Evolutionary conservation across 2,797 vertebrate genomes (phyloP).

Genomic region (Sebastes diaconus): DNA sequence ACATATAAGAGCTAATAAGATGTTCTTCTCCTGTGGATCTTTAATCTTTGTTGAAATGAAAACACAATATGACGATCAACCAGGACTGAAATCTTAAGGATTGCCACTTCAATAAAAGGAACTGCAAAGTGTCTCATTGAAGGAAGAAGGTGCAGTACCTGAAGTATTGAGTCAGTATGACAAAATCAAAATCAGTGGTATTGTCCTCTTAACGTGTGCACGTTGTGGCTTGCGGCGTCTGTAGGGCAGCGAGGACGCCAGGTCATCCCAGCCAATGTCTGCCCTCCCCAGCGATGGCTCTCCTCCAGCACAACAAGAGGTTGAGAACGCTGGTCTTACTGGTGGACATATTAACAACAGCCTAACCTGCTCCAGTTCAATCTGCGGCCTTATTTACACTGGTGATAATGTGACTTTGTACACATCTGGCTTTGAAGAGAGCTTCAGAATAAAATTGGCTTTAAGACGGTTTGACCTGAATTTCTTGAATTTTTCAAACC

Average conservation of each 20-base stretch:
- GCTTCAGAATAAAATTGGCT: background rate
- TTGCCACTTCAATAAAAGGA: background rate
- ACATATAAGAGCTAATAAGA: background rate
- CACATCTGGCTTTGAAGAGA: constrained; percentile 45
- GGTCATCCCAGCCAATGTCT: constrained; percentile 76
- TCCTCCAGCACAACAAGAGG: constrained; percentile 74
- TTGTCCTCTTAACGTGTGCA: constrained; percentile 60
- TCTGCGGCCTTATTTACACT: constrained; percentile 24
- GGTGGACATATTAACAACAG: constrained; percentile 67
- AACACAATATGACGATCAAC: background rate
- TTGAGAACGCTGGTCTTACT: constrained; percentile 66
- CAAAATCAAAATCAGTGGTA: constrained; percentile 2
- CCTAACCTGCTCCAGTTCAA: constrained; percentile 58
- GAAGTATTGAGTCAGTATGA: background rate
- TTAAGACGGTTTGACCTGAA: background rate
- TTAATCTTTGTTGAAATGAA: background rate
- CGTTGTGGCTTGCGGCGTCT: constrained; percentile 73
- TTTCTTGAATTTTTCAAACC: background rate
- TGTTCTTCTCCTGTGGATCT: background rate
- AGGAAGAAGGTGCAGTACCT: background rate
- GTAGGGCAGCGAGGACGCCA: constrained; percentile 80
- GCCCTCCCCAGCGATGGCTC: constrained; percentile 72
- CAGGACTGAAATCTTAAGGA: too few species aligned
- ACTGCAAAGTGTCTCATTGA: background rate
- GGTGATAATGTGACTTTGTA: constrained; percentile 32